phyloP scores from a whole-genome alignment of 2,888 invertebrate species.

The Buathra laborator region DNA sequence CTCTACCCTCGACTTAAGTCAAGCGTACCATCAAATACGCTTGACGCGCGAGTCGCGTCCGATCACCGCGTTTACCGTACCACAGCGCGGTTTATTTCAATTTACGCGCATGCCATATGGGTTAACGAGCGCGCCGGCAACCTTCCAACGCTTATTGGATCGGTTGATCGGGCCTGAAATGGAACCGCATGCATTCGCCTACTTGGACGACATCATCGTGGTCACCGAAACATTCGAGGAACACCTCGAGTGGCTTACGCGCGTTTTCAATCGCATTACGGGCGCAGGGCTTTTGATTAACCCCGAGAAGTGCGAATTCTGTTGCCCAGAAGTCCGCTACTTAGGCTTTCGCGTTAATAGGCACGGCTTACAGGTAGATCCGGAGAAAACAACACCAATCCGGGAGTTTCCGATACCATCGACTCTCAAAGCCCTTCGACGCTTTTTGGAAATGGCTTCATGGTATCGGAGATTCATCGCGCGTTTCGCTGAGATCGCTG shows the following conservation, averaged over 20 bases:
- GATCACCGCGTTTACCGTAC: slow-evolving; percentile 77
- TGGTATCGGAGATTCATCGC: slow-evolving; percentile 71
- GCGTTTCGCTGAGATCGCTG: slow-evolving; percentile 53
- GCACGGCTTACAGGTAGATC: slow-evolving; percentile 66
- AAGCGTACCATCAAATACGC: slow-evolving; percentile 77
- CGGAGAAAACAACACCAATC: slow-evolving; percentile 40
- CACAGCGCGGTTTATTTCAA: slow-evolving; percentile 74
- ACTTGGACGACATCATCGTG: slow-evolving; percentile 20
- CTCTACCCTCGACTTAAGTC: slow-evolving; percentile 75
- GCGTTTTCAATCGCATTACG: slow-evolving; percentile 62
- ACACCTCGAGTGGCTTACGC: slow-evolving; percentile 65
- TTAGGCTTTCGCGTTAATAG: slow-evolving; percentile 73
- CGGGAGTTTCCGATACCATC: slow-evolving; percentile 63
- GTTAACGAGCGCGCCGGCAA: slow-evolving; percentile 74
- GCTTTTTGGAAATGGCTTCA: slow-evolving; percentile 73
- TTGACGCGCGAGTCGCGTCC: slow-evolving; percentile 65
- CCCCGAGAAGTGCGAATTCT: slow-evolving; percentile 71
- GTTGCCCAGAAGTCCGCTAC: slow-evolving; percentile 63
- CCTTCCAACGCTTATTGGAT: slow-evolving; percentile 68
- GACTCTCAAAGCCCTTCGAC: slow-evolving; percentile 57
- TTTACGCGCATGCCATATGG: slow-evolving; percentile 77
- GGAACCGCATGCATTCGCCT: no score
- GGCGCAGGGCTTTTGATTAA: slow-evolving; percentile 70
- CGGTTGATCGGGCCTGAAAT: no score
- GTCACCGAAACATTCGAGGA: slow-evolving; percentile 61